Percentiles rank a stretch among this genome's conserved stretches.
phyloP scores from a whole-genome alignment of 2,797 vertebrate genomes.

The Microhierax caerulescens region DNA sequence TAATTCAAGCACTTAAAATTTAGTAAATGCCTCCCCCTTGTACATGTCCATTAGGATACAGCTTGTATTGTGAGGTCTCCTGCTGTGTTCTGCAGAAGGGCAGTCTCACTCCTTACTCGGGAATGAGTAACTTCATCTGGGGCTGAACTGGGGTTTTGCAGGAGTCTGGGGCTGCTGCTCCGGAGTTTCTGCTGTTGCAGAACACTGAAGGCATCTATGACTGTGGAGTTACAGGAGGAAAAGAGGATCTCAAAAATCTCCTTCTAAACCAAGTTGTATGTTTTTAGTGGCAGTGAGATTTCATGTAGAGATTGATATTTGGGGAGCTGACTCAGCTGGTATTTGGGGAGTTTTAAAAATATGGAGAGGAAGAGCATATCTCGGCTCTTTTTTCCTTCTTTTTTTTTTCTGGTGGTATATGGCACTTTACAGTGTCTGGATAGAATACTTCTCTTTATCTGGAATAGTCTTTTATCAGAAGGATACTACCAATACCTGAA shows the following conservation, averaged over 20 bases:
- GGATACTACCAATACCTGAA: background rate
- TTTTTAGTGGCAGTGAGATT: background rate
- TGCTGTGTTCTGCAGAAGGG: background rate
- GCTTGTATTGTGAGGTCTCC: background rate
- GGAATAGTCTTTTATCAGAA: background rate
- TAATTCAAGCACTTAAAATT: background rate
- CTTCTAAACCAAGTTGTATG: background rate
- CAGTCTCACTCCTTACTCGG: background rate
- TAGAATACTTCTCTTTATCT: background rate
- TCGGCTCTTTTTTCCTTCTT: background rate
- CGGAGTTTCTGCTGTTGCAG: background rate
- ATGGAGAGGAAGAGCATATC: background rate
- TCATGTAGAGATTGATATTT: background rate
- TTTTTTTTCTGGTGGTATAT: background rate
- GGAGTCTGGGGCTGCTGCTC: background rate
- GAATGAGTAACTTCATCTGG: background rate
- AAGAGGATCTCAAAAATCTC: background rate
- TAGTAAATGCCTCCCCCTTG: slow-evolving; percentile 58
- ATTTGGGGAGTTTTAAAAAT: background rate
- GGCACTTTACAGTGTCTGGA: background rate
- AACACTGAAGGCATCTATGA: background rate
- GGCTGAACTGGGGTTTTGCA: background rate
- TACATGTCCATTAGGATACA: slow-evolving; percentile 34
- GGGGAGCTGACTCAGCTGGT: background rate
- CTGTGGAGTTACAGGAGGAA: background rate